Conservation (phyloP, 2,797 vertebrate species). For the Rhynchotus rufescens region DNA sequence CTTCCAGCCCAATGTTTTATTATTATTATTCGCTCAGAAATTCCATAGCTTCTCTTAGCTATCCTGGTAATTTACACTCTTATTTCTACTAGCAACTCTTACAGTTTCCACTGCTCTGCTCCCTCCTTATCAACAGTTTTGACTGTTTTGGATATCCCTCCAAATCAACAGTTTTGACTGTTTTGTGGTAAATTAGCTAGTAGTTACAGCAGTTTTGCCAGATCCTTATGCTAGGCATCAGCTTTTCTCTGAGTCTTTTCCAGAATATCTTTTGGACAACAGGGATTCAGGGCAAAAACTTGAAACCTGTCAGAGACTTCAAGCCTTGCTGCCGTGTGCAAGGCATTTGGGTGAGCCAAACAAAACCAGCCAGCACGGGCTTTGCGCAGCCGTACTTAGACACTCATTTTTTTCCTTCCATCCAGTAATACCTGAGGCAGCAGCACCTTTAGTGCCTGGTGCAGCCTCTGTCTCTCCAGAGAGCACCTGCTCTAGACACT, state of each 20-base stretch:
- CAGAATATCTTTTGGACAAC: background rate
- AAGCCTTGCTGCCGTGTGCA: too few relatives aligned
- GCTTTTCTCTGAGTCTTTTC: background rate
- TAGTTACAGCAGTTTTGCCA: background rate
- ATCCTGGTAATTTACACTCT: background rate
- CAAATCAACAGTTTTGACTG: background rate
- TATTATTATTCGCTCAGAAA: background rate
- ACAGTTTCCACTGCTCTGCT: accelerated
- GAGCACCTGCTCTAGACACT: background rate
- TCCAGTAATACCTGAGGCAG: background rate
- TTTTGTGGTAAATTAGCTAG: background rate
- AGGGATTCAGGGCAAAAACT: background rate
- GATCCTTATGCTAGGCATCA: accelerated
- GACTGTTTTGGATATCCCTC: background rate
- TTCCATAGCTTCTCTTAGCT: background rate
- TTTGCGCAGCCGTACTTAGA: background rate
- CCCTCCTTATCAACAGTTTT: background rate
- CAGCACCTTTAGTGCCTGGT: accelerated
- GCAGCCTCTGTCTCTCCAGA: background rate
- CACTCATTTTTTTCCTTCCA: background rate
- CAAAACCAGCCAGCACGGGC: background rate
- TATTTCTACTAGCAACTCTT: background rate
- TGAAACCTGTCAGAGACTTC: background rate
- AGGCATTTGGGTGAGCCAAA: background rate
- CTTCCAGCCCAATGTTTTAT: background rate